Evolutionary conservation across 2,888 invertebrate genomes (phyloP), one percentile per base, ranked within the genome.

Genomic region (Phengaris alcon): DNA sequence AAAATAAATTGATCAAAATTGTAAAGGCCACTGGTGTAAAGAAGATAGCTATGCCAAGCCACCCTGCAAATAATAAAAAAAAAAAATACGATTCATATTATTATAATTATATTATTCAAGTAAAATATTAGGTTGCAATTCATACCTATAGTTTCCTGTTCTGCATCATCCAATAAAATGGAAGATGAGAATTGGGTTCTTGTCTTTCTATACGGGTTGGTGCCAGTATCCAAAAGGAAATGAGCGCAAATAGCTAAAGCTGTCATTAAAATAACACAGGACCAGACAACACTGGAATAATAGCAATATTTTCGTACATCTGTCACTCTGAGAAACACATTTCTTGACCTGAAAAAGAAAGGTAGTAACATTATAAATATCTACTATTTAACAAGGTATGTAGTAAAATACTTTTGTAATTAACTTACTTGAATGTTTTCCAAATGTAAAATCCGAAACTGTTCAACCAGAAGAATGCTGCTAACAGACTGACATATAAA

Each of bases 251-350:
- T 94, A 0, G 97, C 97, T 83, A 97, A 92, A 0, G 93, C 94
- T 0, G 97, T 95, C 94, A 97, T 95, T 35, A 95, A 84, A 0
- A 95, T 85, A 0, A 97, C 97, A 79, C 95, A 95, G 6, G 95
- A 94, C 97, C 97, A 97, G 0, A 96, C 97, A 81, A 97, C 97
- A 64, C 94, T 94, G 0, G 97, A 97, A 85, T 97, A 97, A 84
- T 97, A 97, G 84, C 97, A 97, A 85, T 97, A 97, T 89, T 97
- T 97, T 77, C 96, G 95, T 0, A 97, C 97, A 87, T 97, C 97
- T 0, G 97, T 97, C 76, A 97, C 97, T 76, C 97, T 94, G 6
- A 97, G 88, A 82, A 97, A 97, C 5, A 97, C 97, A 86, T 97
- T 97, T 72, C 97, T 94, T 6, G 97, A 97, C 82, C 97, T 96